Conservation (phyloP, 2,797 vertebrate genomes). For the Ceyx erithaca region DNA sequence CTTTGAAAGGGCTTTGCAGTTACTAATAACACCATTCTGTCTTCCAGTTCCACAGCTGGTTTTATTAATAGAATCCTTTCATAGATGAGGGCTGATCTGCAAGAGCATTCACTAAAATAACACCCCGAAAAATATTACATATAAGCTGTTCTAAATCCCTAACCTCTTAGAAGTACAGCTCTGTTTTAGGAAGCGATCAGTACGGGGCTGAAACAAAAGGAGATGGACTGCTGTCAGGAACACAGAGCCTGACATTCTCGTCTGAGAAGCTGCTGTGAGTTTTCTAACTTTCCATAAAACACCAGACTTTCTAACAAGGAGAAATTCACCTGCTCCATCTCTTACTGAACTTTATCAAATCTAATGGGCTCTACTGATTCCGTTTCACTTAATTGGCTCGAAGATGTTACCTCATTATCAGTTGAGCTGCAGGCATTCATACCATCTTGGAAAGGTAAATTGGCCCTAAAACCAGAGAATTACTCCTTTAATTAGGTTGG, state of each 20-base stretch:
- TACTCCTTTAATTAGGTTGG: constrained; percentile 69
- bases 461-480: constrained; percentile 50
- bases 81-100: not conserved
- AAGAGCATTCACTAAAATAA: constrained; percentile 38
- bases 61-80: constrained; percentile 51
- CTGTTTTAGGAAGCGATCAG: not conserved
- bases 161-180: not conserved
- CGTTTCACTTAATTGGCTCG: constrained; percentile 71
- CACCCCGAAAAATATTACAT: not conserved
- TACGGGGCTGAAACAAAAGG: not conserved
- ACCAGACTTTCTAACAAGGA: not conserved
- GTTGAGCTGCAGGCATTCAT: constrained; percentile 47
- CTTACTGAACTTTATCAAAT: constrained; percentile 55
- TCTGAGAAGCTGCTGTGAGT: not conserved
- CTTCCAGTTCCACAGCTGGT: constrained; percentile 29
- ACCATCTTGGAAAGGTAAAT: constrained; percentile 47
- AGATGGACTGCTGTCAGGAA: not conserved
- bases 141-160: not conserved
- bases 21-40: constrained; percentile 46
- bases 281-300: not conserved
- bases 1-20: constrained; percentile 60
- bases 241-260: not conserved
- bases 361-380: constrained; percentile 49
- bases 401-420: constrained; percentile 67
- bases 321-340: not conserved